Base-by-base conservation (phyloP, 2,113 vertebrate species). In the Ictalurus furcatus region DNA sequence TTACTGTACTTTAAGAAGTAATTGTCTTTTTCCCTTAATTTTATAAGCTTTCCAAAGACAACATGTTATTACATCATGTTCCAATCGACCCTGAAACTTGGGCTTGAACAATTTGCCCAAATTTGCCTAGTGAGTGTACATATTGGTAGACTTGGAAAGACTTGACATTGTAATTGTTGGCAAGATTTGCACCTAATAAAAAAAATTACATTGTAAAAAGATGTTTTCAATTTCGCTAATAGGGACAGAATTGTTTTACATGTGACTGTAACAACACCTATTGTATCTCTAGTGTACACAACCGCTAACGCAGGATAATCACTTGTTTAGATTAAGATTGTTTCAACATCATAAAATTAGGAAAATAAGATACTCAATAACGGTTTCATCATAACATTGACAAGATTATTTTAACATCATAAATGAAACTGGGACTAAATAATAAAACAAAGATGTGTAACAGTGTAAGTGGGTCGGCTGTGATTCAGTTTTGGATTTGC, bases 131-230 rank as follows among this genome's bases (percentile, higher is more conserved):
- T 37, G 30, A 83, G 56, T 83, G 56, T 37, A 59, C 56, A 83
- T 82, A 80, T 17, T 56, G 25, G 48, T 79, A 23, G 54, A 59
- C 54, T 23, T 82, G n/a, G 80, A 30, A 54, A 54, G 19, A 37
- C 1, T 21, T 82, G 54, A 13, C 54, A 23, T 83, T 83, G 80
- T 59, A 83, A 83, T 59, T 83, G 56, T 83, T 61, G n/a, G 54
- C n/a, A 59, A 82, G 59, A 25, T 34, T 82, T 58, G n/a, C 54
- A 34, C 79, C 54, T 82, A 82, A 82, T 82, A 82, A 82, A 56
- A 52, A 34, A 9, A 52, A 48, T 28, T 1, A 79, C 28, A 81
- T 58, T 34, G 16, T 34, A 34, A 81, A 58, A 81, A n/a, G 25
- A 5, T 3, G 40, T 56, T 81, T 81, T 56, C 44, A 80, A 17